A percentile compares a stretch with the other conserved stretches of the same genome.
phyloP scores from a whole-genome alignment of 2,797 vertebrate genomes.

The Protosalanx chinensis region DNA sequence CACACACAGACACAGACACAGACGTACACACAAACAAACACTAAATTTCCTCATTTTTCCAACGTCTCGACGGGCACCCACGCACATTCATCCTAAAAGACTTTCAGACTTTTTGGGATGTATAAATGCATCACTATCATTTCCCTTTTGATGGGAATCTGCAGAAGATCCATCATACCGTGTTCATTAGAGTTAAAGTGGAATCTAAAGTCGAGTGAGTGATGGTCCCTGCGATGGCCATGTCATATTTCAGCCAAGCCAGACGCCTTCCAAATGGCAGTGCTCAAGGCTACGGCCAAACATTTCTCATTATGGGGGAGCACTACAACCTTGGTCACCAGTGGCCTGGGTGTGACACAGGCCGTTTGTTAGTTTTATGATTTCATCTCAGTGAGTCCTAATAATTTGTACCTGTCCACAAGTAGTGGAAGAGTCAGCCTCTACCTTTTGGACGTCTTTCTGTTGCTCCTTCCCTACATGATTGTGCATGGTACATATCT shows the following conservation, averaged over 20 bases:
- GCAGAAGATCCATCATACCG: slow-evolving; percentile 40
- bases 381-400: slow-evolving; percentile 45
- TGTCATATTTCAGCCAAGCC: slow-evolving; percentile 44
- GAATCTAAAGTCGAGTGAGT: slow-evolving; percentile 26
- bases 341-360: slow-evolving; percentile 45
- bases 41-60: not conserved
- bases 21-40: not conserved
- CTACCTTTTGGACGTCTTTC: slow-evolving; percentile 37
- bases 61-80: not conserved
- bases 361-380: slow-evolving; percentile 61
- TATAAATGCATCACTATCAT: not conserved
- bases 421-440: slow-evolving; percentile 8
- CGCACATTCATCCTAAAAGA: not conserved
- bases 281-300: slow-evolving; percentile 54
- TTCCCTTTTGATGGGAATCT: not conserved
- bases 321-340: slow-evolving; percentile 44
- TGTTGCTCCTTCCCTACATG: slow-evolving; percentile 28
- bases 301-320: slow-evolving; percentile 58
- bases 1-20: too few relatives aligned
- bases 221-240: slow-evolving; percentile 37
- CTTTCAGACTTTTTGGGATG: not conserved
- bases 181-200: slow-evolving; percentile 24
- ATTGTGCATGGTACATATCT: slow-evolving; percentile 10
- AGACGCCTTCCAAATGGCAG: slow-evolving; percentile 47
- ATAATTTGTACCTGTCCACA: slow-evolving; percentile 46